Percentiles rank a stretch among this genome's conserved stretches.
Conservation (phyloP, 2,888 invertebrate species). For the Calliopum simillimum region DNA sequence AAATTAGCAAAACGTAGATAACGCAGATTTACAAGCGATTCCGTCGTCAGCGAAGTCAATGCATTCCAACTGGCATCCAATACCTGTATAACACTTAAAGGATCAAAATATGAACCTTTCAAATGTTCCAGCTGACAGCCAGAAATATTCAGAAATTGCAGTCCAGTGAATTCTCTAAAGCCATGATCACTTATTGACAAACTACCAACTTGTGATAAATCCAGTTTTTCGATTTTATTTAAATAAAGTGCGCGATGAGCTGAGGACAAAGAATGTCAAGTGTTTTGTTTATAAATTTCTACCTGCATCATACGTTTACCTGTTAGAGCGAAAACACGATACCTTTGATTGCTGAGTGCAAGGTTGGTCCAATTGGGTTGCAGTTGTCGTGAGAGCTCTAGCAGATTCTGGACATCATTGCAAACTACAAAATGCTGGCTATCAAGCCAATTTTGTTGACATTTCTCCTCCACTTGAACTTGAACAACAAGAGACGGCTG, state of each 20-base stretch:
- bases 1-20: slow-evolving; percentile 57
- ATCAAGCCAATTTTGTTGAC: background rate
- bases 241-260: slow-evolving; percentile 33
- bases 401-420: slow-evolving; percentile 12
- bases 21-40: slow-evolving; percentile 48
- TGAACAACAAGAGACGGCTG: background rate
- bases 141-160: slow-evolving; percentile 59
- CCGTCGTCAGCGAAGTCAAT: slow-evolving; percentile 48
- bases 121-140: slow-evolving; percentile 50
- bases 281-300: no score
- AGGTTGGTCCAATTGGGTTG: slow-evolving; percentile 43
- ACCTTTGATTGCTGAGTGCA: slow-evolving; percentile 42
- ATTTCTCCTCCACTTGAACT: background rate
- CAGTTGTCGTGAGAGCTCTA: slow-evolving; percentile 39
- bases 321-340: slow-evolving; percentile 39
- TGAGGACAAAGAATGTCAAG: background rate
- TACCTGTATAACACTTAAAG: slow-evolving; percentile 47
- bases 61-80: slow-evolving; percentile 62
- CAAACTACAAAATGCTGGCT: background rate
- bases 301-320: slow-evolving; percentile 35
- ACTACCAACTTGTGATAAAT: slow-evolving; percentile 55
- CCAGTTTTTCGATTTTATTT: slow-evolving; percentile 46
- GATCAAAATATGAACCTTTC: slow-evolving; percentile 49
- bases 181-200: slow-evolving; percentile 51
- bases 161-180: slow-evolving; percentile 52